Conservation (phyloP, 1,140 invertebrate genomes). For the Odontomachus brunneus region DNA sequence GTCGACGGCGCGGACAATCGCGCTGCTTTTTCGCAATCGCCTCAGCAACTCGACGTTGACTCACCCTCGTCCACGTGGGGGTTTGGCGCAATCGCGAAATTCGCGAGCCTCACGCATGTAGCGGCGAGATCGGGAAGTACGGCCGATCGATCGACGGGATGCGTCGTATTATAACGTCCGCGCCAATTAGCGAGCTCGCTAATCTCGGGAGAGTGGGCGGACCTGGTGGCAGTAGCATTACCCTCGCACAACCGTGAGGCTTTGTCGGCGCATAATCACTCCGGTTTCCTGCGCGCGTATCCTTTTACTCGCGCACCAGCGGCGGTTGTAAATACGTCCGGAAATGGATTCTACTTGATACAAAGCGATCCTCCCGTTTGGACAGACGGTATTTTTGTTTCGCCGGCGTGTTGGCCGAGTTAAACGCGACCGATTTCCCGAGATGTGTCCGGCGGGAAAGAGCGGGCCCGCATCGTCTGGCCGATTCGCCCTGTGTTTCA, state of each 20-base stretch:
- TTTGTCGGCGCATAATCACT: slow-evolving; percentile 50
- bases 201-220: slow-evolving; percentile 61
- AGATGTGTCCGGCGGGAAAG: not conserved
- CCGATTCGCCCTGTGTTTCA: too few relatives aligned
- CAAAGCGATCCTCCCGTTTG: slow-evolving; percentile 10
- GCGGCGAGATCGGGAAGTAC: not conserved
- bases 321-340: slow-evolving; percentile 31
- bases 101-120: not conserved
- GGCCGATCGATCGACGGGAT: slow-evolving; percentile 36
- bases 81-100: slow-evolving; percentile 4
- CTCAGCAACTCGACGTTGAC: too few relatives aligned
- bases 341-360: slow-evolving; percentile 51
- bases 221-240: slow-evolving; percentile 28
- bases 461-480: too few relatives aligned
- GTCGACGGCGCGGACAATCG: too few relatives aligned
- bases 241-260: slow-evolving; percentile 14
- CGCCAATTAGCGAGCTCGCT: slow-evolving; percentile 51
- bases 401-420: not conserved
- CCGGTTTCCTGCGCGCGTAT: slow-evolving; percentile 33
- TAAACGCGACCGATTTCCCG: slow-evolving; percentile 15
- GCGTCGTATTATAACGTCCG: slow-evolving; percentile 53
- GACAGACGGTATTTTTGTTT: slow-evolving; percentile 36
- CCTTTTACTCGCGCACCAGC: slow-evolving; percentile 27
- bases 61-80: too few relatives aligned
- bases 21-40: too few relatives aligned